A percentile compares a stretch with the other conserved stretches of the same genome.
These are phyloP conservation scores for Noctua janthe DNA, from an alignment of 2,888 invertebrate genomes.

Conservation along the genomic window DNA sequence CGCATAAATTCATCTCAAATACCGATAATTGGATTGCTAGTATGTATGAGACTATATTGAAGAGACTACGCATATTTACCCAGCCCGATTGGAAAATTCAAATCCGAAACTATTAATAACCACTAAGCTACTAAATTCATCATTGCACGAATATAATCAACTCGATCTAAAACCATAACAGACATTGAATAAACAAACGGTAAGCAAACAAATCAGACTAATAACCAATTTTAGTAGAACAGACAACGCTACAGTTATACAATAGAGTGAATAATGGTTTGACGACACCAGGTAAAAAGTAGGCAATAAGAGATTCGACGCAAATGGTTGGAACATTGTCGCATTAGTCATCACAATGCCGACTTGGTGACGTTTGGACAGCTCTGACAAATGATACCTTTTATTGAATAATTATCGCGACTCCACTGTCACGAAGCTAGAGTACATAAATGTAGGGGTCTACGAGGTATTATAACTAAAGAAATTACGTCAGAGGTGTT, in stretches of 20 bases:
- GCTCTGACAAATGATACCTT: conserved; percentile 87
- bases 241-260: conserved; percentile 78
- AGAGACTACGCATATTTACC: conserved; percentile 30
- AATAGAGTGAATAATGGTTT: conserved; percentile 86
- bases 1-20: conserved; percentile 27
- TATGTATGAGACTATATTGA: conserved; percentile 1
- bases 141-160: conserved; percentile 31
- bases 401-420: conserved; percentile 88
- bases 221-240: conserved; percentile 73
- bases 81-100: conserved; percentile 14
- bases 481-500: conserved; percentile 43
- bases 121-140: conserved; percentile 30
- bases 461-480: conserved; percentile 22
- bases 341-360: conserved; percentile 87
- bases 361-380: conserved; percentile 87
- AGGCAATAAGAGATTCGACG: conserved; percentile 84
- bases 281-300: conserved; percentile 86
- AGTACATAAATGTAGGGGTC: conserved; percentile 72
- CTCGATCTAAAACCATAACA: conserved; percentile 63
- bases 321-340: conserved; percentile 85
- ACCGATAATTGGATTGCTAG: conserved; percentile 11
- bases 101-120: conserved; percentile 35
- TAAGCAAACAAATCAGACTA: conserved; percentile 69
- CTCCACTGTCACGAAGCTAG: conserved; percentile 74
- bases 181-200: conserved; percentile 66